Evolutionary conservation across 2,888 invertebrate species (phyloP).

Genomic region (Lithosia quadra): DNA sequence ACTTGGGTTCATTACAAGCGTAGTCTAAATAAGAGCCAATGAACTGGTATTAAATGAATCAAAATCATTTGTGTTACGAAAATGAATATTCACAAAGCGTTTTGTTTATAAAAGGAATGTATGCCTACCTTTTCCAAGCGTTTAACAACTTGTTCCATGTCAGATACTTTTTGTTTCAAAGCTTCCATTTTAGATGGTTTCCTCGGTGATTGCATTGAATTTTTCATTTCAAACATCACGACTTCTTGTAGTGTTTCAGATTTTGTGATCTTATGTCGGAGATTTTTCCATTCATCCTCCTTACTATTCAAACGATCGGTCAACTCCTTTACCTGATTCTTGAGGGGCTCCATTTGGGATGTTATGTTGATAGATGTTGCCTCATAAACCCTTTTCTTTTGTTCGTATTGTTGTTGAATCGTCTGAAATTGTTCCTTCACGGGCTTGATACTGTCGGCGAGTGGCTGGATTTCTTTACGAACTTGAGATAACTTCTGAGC

Average conservation of each 20-base stretch:
- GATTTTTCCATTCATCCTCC: slow-evolving; percentile 85
- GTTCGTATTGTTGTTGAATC: slow-evolving; percentile 89
- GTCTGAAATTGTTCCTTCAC: slow-evolving; percentile 89
- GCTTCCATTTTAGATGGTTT: slow-evolving; percentile 87
- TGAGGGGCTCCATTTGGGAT: slow-evolving; percentile 86
- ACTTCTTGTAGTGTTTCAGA: slow-evolving; percentile 85
- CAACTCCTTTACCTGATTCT: slow-evolving; percentile 83
- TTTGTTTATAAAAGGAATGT: slow-evolving; percentile 5
- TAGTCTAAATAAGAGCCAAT: not conserved
- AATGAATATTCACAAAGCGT: not conserved
- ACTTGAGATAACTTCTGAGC: slow-evolving; percentile 84
- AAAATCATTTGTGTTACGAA: not conserved
- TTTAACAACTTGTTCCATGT: slow-evolving; percentile 86
- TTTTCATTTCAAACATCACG: slow-evolving; percentile 84
- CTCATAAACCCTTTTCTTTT: slow-evolving; percentile 90
- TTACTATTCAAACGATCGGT: slow-evolving; percentile 82
- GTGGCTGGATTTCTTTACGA: slow-evolving; percentile 81
- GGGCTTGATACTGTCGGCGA: slow-evolving; percentile 87
- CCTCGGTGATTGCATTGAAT: slow-evolving; percentile 82
- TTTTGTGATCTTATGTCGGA: slow-evolving; percentile 85
- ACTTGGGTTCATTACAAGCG: not conserved
- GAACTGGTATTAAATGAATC: not conserved
- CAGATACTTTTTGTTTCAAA: slow-evolving; percentile 87
- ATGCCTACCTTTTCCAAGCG: slow-evolving; percentile 76
- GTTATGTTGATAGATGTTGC: slow-evolving; percentile 87